Evolutionary conservation across 2,888 invertebrate genomes (phyloP).

Genomic region (Papilio gigon): DNA sequence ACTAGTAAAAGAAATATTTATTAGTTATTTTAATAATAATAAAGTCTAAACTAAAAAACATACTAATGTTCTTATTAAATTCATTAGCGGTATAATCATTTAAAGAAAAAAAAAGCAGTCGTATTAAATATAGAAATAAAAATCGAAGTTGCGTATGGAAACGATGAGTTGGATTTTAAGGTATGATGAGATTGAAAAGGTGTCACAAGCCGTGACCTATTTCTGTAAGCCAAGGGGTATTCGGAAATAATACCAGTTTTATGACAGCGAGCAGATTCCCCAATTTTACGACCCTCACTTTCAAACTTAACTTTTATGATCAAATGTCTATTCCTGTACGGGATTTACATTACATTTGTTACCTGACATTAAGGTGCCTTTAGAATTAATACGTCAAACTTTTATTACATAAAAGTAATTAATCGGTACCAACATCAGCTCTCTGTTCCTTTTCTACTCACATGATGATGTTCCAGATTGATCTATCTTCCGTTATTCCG

Average conservation of each 20-base stretch:
- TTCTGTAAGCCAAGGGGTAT: conserved; percentile 48
- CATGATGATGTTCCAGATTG: too few relatives aligned
- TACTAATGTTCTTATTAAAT: too few relatives aligned
- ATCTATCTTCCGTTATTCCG: too few relatives aligned
- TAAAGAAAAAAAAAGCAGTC: too few relatives aligned
- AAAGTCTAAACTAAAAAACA: too few relatives aligned
- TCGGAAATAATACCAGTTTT: conserved; percentile 50
- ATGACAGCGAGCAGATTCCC: conserved; percentile 50
- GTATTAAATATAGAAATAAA: not conserved
- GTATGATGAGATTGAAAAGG: conserved; percentile 7
- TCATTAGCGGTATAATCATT: too few relatives aligned
- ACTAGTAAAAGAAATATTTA: too few relatives aligned
- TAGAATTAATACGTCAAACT: not conserved
- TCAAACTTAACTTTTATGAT: conserved; percentile 49
- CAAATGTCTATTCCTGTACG: conserved; percentile 44
- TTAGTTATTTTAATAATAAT: too few relatives aligned
- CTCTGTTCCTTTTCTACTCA: too few relatives aligned
- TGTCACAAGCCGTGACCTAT: conserved; percentile 45
- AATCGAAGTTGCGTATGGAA: not conserved
- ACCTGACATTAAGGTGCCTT: not conserved
- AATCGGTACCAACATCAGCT: too few relatives aligned
- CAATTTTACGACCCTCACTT: conserved; percentile 51
- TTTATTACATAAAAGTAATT: not conserved
- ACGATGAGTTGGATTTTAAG: not conserved
- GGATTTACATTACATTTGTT: conserved; percentile 32